A percentile compares a stretch with the other conserved stretches of the same genome.
Conservation (phyloP, 2,888 invertebrate genomes). For the Acleris holmiana region DNA sequence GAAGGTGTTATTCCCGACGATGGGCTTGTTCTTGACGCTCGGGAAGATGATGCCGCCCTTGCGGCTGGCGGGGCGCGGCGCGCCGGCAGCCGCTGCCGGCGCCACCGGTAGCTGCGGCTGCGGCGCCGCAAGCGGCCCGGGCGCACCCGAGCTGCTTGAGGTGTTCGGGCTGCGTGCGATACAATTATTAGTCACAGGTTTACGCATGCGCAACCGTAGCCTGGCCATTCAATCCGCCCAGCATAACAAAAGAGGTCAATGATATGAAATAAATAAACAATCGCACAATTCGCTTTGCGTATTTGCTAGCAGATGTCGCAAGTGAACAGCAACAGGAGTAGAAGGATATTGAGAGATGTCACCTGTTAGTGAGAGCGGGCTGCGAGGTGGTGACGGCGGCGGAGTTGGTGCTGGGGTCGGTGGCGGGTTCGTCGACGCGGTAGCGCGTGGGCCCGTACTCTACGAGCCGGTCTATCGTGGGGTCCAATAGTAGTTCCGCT, state of each 20-base stretch:
- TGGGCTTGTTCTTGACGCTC: conserved; percentile 95
- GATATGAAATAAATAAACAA: conserved; percentile 42
- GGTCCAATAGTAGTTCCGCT: conserved; percentile 88
- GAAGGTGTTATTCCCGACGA: conserved; percentile 92
- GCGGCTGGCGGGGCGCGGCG: conserved; percentile 78
- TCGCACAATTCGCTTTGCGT: conserved; percentile 51
- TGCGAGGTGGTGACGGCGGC: conserved; percentile 62
- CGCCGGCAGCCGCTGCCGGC: conserved; percentile 54
- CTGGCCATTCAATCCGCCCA: conserved; percentile 37
- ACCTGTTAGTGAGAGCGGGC: conserved; percentile 70
- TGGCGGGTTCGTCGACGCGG: conserved; percentile 70
- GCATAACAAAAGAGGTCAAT: conserved; percentile 32
- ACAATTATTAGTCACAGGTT: conserved; percentile 67
- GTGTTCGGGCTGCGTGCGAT: conserved; percentile 77
- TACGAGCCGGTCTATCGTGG: conserved; percentile 91
- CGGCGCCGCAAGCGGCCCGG: conserved; percentile 55
- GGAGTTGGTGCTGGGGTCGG: conserved; percentile 71
- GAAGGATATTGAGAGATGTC: conserved; percentile 62
- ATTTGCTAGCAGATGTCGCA: conserved; percentile 53
- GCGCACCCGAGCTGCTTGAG: conserved; percentile 53
- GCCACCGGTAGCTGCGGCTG: conserved; percentile 57
- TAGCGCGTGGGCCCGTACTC: conserved; percentile 91
- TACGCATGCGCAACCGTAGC: conserved; percentile 45
- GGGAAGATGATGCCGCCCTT: conserved; percentile 95
- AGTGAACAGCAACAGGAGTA: conserved; percentile 39